phyloP scores from a whole-genome alignment of 2,797 vertebrate genomes.

The Xiphophorus birchmanni region DNA sequence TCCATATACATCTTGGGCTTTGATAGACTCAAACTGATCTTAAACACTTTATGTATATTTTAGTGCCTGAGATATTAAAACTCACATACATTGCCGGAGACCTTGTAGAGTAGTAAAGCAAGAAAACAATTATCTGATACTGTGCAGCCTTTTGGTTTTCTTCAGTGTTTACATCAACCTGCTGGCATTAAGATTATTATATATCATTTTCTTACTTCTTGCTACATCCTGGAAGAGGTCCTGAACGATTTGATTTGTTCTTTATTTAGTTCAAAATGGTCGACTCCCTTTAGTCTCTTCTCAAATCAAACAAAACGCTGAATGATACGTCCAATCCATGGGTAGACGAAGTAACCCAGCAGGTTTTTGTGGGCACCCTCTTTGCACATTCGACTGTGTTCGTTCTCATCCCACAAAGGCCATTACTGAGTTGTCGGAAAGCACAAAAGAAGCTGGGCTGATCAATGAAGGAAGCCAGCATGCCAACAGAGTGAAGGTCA shows the following conservation, averaged over 20 bases:
- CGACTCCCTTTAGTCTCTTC: not conserved
- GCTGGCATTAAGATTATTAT: not conserved
- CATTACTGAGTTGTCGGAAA: not conserved
- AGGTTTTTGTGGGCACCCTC: not conserved
- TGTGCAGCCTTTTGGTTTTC: not conserved
- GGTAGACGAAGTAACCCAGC: not conserved
- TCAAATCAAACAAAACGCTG: not conserved
- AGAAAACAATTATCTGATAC: not conserved
- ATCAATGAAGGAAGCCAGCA: not conserved
- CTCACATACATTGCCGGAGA: not conserved
- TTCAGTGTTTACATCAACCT: not conserved
- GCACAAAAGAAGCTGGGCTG: not conserved
- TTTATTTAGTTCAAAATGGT: not conserved
- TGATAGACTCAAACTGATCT: not conserved
- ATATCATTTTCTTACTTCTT: not conserved
- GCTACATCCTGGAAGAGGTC: not conserved
- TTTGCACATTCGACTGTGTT: not conserved
- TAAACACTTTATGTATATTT: not conserved
- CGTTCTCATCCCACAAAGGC: not conserved
- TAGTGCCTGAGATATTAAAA: not conserved
- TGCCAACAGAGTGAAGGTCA: slow-evolving; percentile 5
- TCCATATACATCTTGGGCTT: not conserved
- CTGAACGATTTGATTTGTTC: not conserved
- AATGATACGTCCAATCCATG: not conserved
- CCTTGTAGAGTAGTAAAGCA: not conserved